Base-by-base conservation (phyloP, 2,888 invertebrate genomes). In the Apamea epomidion region DNA sequence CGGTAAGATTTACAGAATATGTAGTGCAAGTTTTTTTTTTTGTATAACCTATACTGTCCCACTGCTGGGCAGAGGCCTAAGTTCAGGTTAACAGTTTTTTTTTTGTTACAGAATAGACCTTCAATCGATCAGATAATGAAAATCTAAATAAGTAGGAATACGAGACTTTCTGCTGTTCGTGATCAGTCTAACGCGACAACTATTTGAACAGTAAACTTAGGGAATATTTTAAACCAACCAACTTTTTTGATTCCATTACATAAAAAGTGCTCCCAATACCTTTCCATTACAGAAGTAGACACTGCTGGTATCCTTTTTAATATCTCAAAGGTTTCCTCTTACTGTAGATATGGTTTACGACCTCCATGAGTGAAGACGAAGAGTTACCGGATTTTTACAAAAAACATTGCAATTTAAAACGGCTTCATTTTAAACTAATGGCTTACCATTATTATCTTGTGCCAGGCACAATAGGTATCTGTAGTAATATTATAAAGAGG, bases 281-380 rank as follows among this genome's bases (percentile, higher is more conserved):
- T 48, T 70, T 69, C 48, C 48, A 48, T 29, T 45, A 21, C 45
- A 69, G 29, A 12, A 29, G 21, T 7, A 70, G 29, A 14, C 21
- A 69, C 12, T 48, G 29, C 29, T 21, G 29, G 69, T 12, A 45
- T 29, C 48, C 48, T 29, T 14, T 65, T 74, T 64, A 74, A 74
- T 65, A 77, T 77, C 74, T 42, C 32, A 78, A 75, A 65, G 14
- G 14, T 18, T 75, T 75, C 8, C 12, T 14, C 14, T 74, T 29
- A 29, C 74, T 29, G 7, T 29, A 16, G 62, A 1, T 25, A 7
- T 10, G 6, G 21, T 74, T 75, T 75, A 75, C 65, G 51, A 65
- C 29, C 14, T 74, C 54, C 65, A n/a, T 58, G 65, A 58, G 70
- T 8, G 2, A 6, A 14, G 4, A 48, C 21, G 7, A 1, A 29